Conservation (phyloP, 92 coral and sea anemone genomes). For the Meandrina meandrites region DNA sequence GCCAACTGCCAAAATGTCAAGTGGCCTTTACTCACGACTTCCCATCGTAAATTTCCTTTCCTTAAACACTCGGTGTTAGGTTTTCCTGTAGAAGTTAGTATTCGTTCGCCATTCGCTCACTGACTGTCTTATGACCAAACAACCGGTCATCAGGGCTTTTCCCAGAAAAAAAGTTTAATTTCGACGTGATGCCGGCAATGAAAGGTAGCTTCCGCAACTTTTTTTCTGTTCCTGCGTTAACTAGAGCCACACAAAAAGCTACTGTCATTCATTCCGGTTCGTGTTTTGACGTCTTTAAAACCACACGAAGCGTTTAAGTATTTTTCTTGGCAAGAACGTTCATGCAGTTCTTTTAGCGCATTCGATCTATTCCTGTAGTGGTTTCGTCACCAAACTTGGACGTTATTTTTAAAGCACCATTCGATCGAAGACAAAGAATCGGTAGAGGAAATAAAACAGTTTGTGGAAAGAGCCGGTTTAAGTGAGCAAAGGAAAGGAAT, state of each 20-base stretch:
- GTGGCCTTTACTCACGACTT: background rate
- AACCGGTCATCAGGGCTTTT: background rate
- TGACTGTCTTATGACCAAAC: background rate
- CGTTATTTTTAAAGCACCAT: too few species aligned
- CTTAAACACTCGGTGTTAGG: background rate
- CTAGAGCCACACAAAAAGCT: background rate
- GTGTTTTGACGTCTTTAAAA: background rate
- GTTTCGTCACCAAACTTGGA: too few species aligned
- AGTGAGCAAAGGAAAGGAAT: background rate
- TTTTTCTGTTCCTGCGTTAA: background rate
- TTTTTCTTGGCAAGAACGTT: constrained; percentile 5
- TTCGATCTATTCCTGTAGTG: background rate
- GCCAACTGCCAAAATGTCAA: constrained; percentile 19
- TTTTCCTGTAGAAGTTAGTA: background rate
- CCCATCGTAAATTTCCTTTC: background rate
- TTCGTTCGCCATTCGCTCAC: background rate
- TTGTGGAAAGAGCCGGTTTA: background rate
- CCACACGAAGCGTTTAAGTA: background rate
- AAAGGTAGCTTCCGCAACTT: background rate
- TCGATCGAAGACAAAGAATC: background rate
- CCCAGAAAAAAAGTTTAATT: background rate
- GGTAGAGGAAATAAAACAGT: background rate
- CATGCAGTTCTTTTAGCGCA: background rate
- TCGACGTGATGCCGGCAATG: background rate
- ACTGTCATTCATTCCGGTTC: too few species aligned